A percentile compares a stretch with the other conserved stretches of the same genome.
phyloP scores from a whole-genome alignment of 2,888 invertebrate species.

The Sminthurinus aureus region DNA sequence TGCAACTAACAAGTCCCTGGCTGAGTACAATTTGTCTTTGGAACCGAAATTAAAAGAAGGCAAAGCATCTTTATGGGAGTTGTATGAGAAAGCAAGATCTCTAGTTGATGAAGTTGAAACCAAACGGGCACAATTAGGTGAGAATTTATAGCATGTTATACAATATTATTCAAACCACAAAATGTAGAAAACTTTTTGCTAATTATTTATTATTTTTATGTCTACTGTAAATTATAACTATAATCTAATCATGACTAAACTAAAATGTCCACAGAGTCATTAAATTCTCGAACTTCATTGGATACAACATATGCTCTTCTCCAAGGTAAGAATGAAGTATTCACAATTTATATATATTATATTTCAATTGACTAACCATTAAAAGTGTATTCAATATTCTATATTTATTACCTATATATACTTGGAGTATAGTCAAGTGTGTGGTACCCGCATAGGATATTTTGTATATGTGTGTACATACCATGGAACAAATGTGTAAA shows the following conservation, averaged over 20 bases:
- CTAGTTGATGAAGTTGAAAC: slow-evolving; percentile 71
- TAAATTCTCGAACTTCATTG: slow-evolving; percentile 78
- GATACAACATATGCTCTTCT: slow-evolving; percentile 88
- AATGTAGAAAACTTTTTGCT: too few species aligned
- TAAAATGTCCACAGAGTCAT: slow-evolving; percentile 68
- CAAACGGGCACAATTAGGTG: slow-evolving; percentile 81
- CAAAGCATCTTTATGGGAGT: slow-evolving; percentile 74
- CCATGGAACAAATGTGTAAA: neutral
- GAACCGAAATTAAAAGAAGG: slow-evolving; percentile 83
- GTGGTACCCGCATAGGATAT: neutral
- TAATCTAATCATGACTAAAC: neutral
- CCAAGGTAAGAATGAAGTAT: slow-evolving; percentile 69
- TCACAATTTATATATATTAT: neutral
- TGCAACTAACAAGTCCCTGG: slow-evolving; percentile 86
- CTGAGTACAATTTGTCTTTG: slow-evolving; percentile 87
- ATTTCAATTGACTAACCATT: too few species aligned
- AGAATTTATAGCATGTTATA: slow-evolving; percentile 61
- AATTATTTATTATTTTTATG: too few species aligned
- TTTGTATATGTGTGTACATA: neutral
- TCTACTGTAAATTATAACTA: too few species aligned
- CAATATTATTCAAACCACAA: neutral
- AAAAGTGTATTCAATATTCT: neutral
- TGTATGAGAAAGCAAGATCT: slow-evolving; percentile 63
- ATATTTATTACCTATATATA: too few species aligned
- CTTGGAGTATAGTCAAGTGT: too few species aligned